Evolutionary conservation across 2,888 invertebrate genomes (phyloP).

Genomic region (Myathropa florea): DNA sequence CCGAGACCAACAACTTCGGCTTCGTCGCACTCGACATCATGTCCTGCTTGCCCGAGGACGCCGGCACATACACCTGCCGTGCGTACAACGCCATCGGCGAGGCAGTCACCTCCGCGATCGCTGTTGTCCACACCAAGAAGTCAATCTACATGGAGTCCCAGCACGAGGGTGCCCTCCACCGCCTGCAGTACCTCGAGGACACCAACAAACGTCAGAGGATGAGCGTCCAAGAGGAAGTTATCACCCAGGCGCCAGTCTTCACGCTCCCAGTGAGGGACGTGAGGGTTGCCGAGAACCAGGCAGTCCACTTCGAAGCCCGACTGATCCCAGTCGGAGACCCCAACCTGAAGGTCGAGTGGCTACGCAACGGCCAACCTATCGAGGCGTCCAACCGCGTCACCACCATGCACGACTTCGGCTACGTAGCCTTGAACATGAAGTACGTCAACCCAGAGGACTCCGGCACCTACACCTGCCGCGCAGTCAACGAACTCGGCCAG

Average conservation of each 20-base stretch:
- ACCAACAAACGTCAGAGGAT: constrained; percentile 88
- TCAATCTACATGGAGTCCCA: constrained; percentile 94
- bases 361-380: constrained; percentile 94
- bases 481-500: constrained; percentile 95
- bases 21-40: constrained; percentile 98
- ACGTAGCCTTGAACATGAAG: constrained; percentile 96
- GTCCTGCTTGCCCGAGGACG: constrained; percentile 97
- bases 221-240: constrained; percentile 88
- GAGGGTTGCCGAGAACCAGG: constrained; percentile 93
- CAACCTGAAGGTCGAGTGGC: constrained; percentile 95
- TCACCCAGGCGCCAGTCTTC: constrained; percentile 94
- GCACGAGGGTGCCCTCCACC: constrained; percentile 91
- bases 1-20: constrained; percentile 98
- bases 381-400: constrained; percentile 95
- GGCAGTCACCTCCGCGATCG: constrained; percentile 94
- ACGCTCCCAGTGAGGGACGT: constrained; percentile 94
- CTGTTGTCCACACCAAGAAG: constrained; percentile 91
- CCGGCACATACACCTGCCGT: constrained; percentile 96
- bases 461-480: constrained; percentile 97
- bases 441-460: constrained; percentile 97
- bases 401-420: constrained; percentile 99
- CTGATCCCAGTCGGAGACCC: constrained; percentile 97
- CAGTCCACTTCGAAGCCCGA: constrained; percentile 96
- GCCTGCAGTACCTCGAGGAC: constrained; percentile 91
- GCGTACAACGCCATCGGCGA: constrained; percentile 95